Percentiles rank a stretch among this genome's conserved stretches.
phyloP scores from a whole-genome alignment of 2,113 vertebrate species.

The Dromas ardeola region DNA sequence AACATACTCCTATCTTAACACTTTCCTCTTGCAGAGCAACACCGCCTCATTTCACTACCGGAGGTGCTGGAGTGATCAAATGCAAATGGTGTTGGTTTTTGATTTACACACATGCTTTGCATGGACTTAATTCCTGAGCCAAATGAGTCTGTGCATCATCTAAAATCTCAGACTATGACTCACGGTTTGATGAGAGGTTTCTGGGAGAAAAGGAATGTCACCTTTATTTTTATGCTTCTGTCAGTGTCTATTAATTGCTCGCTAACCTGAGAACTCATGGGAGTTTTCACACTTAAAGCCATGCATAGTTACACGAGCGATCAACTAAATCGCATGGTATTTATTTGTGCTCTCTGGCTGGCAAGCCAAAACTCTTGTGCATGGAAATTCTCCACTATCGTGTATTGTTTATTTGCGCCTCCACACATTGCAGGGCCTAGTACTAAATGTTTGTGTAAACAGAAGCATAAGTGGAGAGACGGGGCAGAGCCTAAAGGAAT shows the following conservation, averaged over 20 bases:
- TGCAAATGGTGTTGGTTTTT: neutral
- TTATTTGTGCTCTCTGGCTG: neutral
- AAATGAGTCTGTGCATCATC: neutral
- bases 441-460: neutral
- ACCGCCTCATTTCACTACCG: neutral
- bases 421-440: neutral
- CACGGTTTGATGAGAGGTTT: neutral
- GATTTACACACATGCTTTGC: neutral
- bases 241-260: neutral
- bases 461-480: neutral
- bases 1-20: neutral
- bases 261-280: neutral
- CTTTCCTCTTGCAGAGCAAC: neutral
- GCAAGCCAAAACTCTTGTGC: neutral
- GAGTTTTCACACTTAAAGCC: neutral
- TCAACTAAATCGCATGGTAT: neutral
- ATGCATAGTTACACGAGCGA: neutral
- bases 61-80: neutral
- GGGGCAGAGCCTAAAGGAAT: neutral
- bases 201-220: conserved; percentile 6
- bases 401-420: neutral
- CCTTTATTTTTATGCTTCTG: conserved; percentile 16
- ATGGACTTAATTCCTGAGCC: neutral
- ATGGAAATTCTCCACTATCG: neutral
- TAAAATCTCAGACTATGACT: conserved; percentile 2